Evolutionary conservation across 2,113 vertebrate genomes (phyloP).

Genomic region (Ciconia stormi): DNA sequence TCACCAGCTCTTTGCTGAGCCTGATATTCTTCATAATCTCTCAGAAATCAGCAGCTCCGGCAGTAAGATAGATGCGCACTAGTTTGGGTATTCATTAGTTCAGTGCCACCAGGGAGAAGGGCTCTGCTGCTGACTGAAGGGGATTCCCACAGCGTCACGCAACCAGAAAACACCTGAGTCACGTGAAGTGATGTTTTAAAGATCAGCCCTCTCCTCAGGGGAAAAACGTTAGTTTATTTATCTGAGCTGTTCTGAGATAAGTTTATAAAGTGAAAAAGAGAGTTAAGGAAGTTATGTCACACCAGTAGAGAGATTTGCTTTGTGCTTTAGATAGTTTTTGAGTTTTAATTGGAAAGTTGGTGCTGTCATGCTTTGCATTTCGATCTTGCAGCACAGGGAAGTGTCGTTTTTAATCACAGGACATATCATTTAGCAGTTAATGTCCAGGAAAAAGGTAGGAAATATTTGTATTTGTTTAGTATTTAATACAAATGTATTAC

Average conservation of each 20-base stretch:
- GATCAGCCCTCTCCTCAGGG: background rate
- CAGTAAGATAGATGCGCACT: fast-evolving
- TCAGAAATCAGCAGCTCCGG: background rate
- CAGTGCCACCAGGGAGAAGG: background rate
- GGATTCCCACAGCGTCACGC: background rate
- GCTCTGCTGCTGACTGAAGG: background rate
- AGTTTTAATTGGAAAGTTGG: background rate
- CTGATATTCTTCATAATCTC: background rate
- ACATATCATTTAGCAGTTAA: background rate
- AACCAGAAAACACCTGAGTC: background rate
- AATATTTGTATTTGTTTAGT: background rate
- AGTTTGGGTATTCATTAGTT: background rate
- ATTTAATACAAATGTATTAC: background rate
- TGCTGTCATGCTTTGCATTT: background rate
- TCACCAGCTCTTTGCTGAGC: background rate
- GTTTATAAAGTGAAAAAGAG: background rate
- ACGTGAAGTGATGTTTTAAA: background rate
- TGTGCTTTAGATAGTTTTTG: background rate
- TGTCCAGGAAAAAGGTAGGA: background rate
- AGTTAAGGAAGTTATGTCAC: background rate
- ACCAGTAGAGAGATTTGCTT: background rate
- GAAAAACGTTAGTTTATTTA: background rate
- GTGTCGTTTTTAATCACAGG: background rate
- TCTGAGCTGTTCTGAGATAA: background rate
- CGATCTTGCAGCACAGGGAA: background rate